Evolutionary conservation across 2,797 vertebrate species (phyloP).

Genomic region (Vireo griseus): DNA sequence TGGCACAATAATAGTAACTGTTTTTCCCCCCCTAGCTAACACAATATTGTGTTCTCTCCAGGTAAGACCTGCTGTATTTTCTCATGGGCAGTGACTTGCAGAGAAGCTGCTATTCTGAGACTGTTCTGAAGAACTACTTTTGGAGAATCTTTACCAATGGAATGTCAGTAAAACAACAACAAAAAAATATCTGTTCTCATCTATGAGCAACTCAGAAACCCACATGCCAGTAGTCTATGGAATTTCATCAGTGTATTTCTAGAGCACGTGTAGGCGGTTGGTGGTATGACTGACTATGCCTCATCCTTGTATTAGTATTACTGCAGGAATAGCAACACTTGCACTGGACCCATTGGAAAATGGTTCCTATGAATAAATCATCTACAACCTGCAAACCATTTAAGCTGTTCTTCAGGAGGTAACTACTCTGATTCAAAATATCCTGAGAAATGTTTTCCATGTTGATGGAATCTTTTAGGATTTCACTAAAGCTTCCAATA

Average conservation of each 20-base stretch:
- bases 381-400: background rate
- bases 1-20: background rate
- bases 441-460: background rate
- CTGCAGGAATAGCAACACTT: background rate
- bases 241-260: slow-evolving; percentile 34
- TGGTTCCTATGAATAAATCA: background rate
- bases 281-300: background rate
- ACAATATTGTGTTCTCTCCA: background rate
- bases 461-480: background rate
- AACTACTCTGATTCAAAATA: background rate
- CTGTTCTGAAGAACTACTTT: background rate
- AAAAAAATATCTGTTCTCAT: background rate
- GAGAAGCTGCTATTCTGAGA: background rate
- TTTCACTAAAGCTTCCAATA: background rate
- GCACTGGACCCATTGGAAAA: background rate
- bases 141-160: background rate
- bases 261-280: background rate
- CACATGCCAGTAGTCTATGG: background rate
- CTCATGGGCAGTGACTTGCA: background rate
- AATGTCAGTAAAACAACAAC: background rate
- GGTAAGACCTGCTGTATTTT: background rate
- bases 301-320: background rate
- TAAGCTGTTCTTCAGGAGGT: background rate
- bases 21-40: background rate
- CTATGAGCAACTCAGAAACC: background rate